Conservation (phyloP, 2,797 vertebrate species). For the Hoplostethus mediterraneus region DNA sequence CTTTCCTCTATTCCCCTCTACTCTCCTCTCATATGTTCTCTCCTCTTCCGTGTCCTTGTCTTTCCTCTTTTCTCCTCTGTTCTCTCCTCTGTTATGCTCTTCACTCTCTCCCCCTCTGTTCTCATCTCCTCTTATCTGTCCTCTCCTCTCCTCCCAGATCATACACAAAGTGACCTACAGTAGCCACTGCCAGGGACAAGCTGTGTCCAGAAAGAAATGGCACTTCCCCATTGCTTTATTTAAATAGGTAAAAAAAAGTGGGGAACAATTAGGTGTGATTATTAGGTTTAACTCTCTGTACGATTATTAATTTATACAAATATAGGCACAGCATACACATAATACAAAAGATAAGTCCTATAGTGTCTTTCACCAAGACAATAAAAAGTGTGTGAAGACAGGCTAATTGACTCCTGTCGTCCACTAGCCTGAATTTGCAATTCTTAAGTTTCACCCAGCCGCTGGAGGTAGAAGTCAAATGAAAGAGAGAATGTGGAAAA, state of each 20-base stretch:
- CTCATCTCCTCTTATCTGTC: constrained; percentile 43
- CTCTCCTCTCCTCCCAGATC: constrained; percentile 23
- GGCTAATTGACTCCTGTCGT: constrained; percentile 51
- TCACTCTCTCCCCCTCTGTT: constrained; percentile 61
- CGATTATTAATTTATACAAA: constrained; percentile 7
- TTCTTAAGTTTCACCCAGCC: constrained; percentile 53
- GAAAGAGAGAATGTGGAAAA: constrained; percentile 62
- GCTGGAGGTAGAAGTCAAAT: constrained; percentile 68
- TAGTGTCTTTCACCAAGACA: constrained; percentile 17
- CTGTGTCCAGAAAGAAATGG: neutral
- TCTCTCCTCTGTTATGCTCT: constrained; percentile 55
- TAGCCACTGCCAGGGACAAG: constrained; percentile 15
- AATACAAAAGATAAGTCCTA: constrained; percentile 7
- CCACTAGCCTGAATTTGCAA: constrained; percentile 46
- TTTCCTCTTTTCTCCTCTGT: constrained; percentile 32
- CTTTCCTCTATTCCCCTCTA: constrained; percentile 46
- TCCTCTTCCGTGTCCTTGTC: constrained; percentile 53
- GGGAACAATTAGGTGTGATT: neutral
- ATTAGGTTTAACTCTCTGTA: neutral
- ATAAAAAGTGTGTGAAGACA: constrained; percentile 31
- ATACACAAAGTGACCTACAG: constrained; percentile 49
- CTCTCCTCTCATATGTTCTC: constrained; percentile 27
- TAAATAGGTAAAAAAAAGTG: neutral
- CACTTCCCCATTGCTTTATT: neutral
- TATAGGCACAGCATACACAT: constrained; percentile 8